Percentiles rank a stretch among this genome's conserved stretches.
phyloP scores from a whole-genome alignment of 2,797 vertebrate species.

The Spinibarbus caldwelli region DNA sequence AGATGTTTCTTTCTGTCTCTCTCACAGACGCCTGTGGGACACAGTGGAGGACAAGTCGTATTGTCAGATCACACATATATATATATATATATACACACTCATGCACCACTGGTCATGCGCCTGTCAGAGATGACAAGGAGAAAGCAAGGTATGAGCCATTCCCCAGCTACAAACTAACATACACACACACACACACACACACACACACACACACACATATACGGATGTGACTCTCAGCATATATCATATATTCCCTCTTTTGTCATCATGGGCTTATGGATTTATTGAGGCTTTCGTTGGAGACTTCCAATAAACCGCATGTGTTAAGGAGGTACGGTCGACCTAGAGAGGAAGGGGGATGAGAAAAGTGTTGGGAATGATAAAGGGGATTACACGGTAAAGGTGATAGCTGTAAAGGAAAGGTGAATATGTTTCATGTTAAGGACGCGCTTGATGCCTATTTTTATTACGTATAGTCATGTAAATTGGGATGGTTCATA shows the following conservation, averaged over 20 bases:
- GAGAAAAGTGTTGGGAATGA: conserved; percentile 21
- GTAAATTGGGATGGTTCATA: conserved; percentile 33
- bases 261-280: conserved; percentile 39
- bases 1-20: conserved; percentile 46
- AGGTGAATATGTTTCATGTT: conserved; percentile 34
- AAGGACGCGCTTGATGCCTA: conserved; percentile 29
- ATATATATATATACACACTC: conserved; percentile 52
- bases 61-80: conserved; percentile 31
- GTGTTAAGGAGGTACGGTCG: conserved; percentile 21
- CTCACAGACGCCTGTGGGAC: conserved; percentile 47
- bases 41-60: conserved; percentile 48
- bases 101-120: conserved; percentile 53
- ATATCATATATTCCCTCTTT: conserved; percentile 28
- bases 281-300: conserved; percentile 34
- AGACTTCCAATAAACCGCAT: conserved; percentile 30
- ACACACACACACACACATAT: conserved; percentile 13
- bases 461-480: conserved; percentile 31
- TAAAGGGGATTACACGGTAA: conserved; percentile 34
- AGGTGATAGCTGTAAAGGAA: conserved; percentile 32
- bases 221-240: conserved; percentile 7
- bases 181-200: too few species aligned
- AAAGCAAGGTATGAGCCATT: conserved; percentile 74
- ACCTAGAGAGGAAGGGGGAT: conserved; percentile 23
- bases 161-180: conserved; percentile 69
- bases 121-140: conserved; percentile 68